Percentiles rank a stretch among this genome's conserved stretches.
phyloP scores from a whole-genome alignment of 53 echinoderm and acorn worm genomes.

The Temnopleurus reevesii region DNA sequence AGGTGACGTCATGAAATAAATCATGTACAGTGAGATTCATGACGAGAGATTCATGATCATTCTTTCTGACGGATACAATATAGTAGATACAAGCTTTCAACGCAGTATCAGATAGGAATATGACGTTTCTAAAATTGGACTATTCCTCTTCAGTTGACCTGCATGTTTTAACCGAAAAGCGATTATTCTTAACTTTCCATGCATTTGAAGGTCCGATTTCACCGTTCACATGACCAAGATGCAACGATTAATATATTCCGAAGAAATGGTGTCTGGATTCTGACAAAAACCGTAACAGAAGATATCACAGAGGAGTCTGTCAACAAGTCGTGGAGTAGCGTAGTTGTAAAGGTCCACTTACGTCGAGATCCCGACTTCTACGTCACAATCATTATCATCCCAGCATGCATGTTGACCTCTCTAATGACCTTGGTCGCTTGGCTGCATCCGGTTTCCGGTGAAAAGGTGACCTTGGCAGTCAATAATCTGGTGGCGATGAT shows the following conservation, averaged over 20 bases:
- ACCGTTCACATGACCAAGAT: neutral
- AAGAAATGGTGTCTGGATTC: neutral
- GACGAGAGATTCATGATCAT: too few species aligned
- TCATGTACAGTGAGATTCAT: too few species aligned
- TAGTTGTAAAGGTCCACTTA: neutral
- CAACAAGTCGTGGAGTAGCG: neutral
- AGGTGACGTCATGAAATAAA: too few species aligned
- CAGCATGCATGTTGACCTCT: neutral
- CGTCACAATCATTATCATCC: neutral
- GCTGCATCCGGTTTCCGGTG: conserved; percentile 40
- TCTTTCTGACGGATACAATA: too few species aligned
- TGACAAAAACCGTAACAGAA: neutral
- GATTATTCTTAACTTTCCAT: neutral
- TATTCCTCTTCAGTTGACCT: too few species aligned
- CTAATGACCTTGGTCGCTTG: conserved; percentile 17
- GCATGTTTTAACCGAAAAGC: too few species aligned
- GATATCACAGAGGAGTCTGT: too few species aligned
- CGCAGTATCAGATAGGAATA: too few species aligned
- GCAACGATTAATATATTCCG: neutral
- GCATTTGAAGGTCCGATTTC: neutral
- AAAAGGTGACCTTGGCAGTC: conserved; percentile 47
- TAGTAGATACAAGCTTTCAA: too few species aligned
- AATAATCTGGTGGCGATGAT: conserved; percentile 45
- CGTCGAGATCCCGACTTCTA: neutral
- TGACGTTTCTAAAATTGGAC: too few species aligned